These are phyloP conservation scores for Pangasius djambal DNA, from an alignment of 2,797 vertebrate species.

Conservation along the genomic window DNA sequence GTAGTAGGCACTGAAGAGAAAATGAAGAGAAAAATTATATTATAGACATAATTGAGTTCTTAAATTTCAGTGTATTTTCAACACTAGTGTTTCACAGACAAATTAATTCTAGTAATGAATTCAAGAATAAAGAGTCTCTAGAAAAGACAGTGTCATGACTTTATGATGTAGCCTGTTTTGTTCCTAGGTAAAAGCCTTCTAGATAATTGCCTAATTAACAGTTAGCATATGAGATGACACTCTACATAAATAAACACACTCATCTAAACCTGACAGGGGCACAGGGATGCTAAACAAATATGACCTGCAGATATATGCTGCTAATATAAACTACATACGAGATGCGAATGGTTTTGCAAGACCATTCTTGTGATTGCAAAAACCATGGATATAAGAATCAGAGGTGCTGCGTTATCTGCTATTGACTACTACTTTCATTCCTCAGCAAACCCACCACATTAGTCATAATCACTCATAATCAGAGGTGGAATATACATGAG, in stretches of 20 bases:
- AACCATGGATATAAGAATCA: too few relatives aligned
- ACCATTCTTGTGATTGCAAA: background rate
- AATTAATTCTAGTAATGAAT: background rate
- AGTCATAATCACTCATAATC: background rate
- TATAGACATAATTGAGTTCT: background rate
- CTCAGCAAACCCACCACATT: background rate
- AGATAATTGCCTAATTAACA: conserved; percentile 29
- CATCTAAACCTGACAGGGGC: background rate
- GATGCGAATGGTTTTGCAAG: background rate
- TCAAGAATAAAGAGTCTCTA: conserved; percentile 3
- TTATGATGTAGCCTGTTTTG: conserved; percentile 12
- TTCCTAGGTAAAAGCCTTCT: conserved; percentile 21
- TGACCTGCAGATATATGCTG: background rate
- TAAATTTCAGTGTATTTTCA: background rate
- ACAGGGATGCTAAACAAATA: conserved; percentile 5
- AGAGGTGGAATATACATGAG: background rate
- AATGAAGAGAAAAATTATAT: background rate
- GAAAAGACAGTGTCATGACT: background rate
- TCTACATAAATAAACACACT: conserved; percentile 28
- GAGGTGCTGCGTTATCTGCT: background rate
- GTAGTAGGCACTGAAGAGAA: background rate
- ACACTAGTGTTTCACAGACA: background rate
- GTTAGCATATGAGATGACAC: conserved; percentile 27
- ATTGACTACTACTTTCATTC: background rate
- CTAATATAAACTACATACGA: background rate